phyloP scores from a whole-genome alignment of 2,888 invertebrate species.

The Nymphalis c-album region DNA sequence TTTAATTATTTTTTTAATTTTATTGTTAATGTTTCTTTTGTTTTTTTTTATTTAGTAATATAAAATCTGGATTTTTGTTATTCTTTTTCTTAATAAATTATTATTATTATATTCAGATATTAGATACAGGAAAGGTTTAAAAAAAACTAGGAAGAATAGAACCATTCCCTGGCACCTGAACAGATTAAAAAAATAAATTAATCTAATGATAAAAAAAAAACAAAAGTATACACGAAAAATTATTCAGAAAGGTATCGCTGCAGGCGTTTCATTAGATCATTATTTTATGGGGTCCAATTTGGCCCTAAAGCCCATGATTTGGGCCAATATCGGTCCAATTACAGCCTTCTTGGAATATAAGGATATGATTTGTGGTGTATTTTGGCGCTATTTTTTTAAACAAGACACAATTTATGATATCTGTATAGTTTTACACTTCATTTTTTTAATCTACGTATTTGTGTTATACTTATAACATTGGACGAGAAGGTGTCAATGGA shows the following conservation, averaged over 20 bases:
- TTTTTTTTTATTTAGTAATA: too few relatives aligned
- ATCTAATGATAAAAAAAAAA: not conserved
- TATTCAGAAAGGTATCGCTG: slow-evolving; percentile 7
- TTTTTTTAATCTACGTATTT: too few relatives aligned
- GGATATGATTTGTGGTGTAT: slow-evolving; percentile 29
- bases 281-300: slow-evolving; percentile 72
- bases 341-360: slow-evolving; percentile 31
- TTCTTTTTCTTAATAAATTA: too few relatives aligned
- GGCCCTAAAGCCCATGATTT: slow-evolving; percentile 44
- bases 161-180: not conserved
- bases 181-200: not conserved
- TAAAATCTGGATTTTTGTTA: too few relatives aligned
- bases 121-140: too few relatives aligned
- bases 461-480: too few relatives aligned
- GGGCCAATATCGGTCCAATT: slow-evolving; percentile 44
- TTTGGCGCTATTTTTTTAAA: slow-evolving; percentile 12
- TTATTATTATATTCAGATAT: too few relatives aligned
- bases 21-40: too few relatives aligned
- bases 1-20: too few relatives aligned
- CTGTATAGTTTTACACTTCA: too few relatives aligned
- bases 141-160: too few relatives aligned
- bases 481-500: too few relatives aligned
- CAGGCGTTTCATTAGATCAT: slow-evolving; percentile 59
- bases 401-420: not conserved
- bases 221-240: not conserved